Conservation (phyloP, 1,140 invertebrate species). For the Chlorops oryzae region DNA sequence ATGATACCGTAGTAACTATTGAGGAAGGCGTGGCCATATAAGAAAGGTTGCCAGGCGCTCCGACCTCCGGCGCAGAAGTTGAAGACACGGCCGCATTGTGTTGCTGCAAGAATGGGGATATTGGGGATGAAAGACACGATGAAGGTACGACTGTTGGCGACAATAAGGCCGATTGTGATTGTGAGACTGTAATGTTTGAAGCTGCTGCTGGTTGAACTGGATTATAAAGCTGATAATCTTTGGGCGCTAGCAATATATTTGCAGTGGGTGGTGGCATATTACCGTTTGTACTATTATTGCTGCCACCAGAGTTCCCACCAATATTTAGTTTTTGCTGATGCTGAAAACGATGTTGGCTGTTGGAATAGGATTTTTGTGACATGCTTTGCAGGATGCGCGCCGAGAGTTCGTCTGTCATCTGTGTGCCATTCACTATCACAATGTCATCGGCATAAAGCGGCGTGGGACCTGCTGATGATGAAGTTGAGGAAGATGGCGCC, state of each 20-base stretch:
- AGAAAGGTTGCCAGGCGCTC: neutral
- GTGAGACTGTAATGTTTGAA: neutral
- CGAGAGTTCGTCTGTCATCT: constrained; percentile 45
- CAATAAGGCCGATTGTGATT: constrained; percentile 11
- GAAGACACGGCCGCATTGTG: constrained; percentile 2
- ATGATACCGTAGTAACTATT: constrained; percentile 30
- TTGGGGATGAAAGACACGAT: too few relatives aligned
- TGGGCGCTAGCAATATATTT: constrained; percentile 17
- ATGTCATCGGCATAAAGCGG: constrained; percentile 36
- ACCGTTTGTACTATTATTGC: constrained; percentile 1
- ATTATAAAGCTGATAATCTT: constrained; percentile 17
- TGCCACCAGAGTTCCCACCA: too few relatives aligned
- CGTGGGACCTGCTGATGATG: constrained; percentile 17
- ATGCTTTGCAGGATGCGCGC: constrained; percentile 44
- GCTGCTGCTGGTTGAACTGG: constrained; percentile 13
- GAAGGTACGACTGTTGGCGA: neutral
- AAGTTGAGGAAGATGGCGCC: neutral
- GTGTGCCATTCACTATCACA: constrained; percentile 45
- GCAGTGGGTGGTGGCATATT: constrained; percentile 16
- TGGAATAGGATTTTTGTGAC: constrained; percentile 42
- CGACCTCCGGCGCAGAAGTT: constrained; percentile 23
- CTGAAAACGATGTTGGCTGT: constrained; percentile 46
- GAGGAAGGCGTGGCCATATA: constrained; percentile 25
- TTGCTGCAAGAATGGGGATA: too few relatives aligned
- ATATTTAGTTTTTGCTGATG: constrained; percentile 30